phyloP scores from a whole-genome alignment of 2,113 vertebrate genomes.

The Baryphthengus martii region DNA sequence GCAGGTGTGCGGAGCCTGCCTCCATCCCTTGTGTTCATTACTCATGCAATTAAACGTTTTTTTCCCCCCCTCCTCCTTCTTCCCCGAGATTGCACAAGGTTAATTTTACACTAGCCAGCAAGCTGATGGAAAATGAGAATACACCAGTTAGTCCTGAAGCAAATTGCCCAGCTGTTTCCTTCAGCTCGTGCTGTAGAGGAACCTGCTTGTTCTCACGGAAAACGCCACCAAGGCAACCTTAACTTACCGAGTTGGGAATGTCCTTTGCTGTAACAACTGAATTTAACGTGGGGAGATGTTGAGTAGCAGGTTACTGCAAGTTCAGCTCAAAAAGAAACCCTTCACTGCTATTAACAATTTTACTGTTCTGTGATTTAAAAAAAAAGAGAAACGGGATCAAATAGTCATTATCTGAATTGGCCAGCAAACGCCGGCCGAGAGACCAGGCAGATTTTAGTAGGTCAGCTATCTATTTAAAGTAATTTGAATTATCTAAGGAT shows the following conservation, averaged over 20 bases:
- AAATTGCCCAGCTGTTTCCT: background rate
- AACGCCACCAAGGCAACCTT: background rate
- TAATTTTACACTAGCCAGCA: background rate
- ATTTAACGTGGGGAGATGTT: background rate
- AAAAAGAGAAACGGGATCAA: background rate
- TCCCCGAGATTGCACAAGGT: background rate
- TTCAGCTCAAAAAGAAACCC: background rate
- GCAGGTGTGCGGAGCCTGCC: background rate
- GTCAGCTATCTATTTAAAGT: conserved; percentile 64
- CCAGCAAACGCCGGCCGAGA: background rate
- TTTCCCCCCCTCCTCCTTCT: background rate
- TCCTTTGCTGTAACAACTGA: background rate
- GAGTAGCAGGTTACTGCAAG: background rate
- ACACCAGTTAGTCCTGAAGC: background rate
- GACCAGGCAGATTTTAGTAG: conserved; percentile 39
- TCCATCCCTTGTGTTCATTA: background rate
- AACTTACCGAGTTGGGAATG: background rate
- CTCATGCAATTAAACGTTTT: background rate
- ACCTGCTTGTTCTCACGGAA: background rate
- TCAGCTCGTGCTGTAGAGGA: background rate
- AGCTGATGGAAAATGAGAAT: background rate
- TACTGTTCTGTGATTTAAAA: background rate
- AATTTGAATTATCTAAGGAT: conserved; percentile 64
- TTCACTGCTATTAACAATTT: background rate
- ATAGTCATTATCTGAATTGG: conserved; percentile 36